Conservation (phyloP, 2,113 vertebrate species). For the Prunella himalayana region DNA sequence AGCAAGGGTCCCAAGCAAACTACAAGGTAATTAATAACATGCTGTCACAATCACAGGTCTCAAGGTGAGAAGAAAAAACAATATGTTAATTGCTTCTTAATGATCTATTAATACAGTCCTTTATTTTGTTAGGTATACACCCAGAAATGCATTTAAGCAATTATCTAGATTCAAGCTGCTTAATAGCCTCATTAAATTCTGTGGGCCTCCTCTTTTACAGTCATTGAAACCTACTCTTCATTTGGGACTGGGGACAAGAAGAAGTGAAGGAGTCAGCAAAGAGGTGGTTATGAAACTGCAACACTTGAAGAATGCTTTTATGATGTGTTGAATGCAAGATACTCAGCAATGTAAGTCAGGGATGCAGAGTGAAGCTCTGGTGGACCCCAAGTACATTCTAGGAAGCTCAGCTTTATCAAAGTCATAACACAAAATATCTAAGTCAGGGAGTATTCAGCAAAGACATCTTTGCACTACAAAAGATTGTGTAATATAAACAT, state of each 20-base stretch:
- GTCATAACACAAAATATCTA: neutral
- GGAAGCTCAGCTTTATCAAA: neutral
- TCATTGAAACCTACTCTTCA: neutral
- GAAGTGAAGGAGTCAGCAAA: neutral
- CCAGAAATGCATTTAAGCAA: neutral
- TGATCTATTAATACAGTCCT: neutral
- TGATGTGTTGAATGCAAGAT: neutral
- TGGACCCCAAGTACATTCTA: neutral
- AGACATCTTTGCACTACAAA: neutral
- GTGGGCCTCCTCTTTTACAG: neutral
- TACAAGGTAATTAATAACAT: neutral
- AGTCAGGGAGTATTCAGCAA: neutral
- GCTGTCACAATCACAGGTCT: neutral
- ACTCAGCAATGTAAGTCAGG: fast-evolving
- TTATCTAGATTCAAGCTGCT: neutral
- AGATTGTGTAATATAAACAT: neutral
- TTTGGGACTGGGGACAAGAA: neutral
- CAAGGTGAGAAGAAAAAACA: neutral
- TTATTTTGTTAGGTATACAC: neutral
- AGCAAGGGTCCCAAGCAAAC: neutral
- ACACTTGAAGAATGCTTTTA: neutral
- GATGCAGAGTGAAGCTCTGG: neutral
- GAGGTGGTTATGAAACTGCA: neutral
- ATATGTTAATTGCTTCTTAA: neutral
- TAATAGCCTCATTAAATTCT: neutral